These are phyloP conservation scores for Phrynocephalus versicolor DNA, from an alignment of 2,113 vertebrate species.

Conservation along the genomic window DNA sequence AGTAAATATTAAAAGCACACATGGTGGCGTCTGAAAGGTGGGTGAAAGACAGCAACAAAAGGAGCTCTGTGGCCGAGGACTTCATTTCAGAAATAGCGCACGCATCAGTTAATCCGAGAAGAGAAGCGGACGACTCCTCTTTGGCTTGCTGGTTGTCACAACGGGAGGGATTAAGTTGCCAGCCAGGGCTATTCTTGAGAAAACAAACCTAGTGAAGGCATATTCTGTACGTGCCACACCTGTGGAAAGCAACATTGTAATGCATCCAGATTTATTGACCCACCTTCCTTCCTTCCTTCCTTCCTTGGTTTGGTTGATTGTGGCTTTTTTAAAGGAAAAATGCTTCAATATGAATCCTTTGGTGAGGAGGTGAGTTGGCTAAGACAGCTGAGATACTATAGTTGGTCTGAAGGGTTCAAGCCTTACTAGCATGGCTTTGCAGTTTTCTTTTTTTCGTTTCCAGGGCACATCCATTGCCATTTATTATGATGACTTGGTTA, in stretches of 20 bases:
- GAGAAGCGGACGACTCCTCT: constrained; percentile 74
- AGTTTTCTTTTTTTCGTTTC: constrained; percentile 33
- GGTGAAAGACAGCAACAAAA: constrained; percentile 57
- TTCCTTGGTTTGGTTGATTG: not conserved
- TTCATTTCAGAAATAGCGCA: constrained; percentile 67
- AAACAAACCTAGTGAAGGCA: constrained; percentile 68
- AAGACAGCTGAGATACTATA: constrained; percentile 20
- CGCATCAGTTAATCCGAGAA: constrained; percentile 75
- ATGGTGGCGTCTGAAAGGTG: constrained; percentile 43
- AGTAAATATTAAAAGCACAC: constrained; percentile 64
- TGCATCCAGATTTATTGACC: constrained; percentile 28
- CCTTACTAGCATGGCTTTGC: constrained; percentile 30
- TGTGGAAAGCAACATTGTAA: constrained; percentile 63
- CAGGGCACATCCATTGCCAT: constrained; percentile 19
- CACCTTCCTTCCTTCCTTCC: not conserved
- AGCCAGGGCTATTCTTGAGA: constrained; percentile 55
- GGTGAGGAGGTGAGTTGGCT: constrained; percentile 39
- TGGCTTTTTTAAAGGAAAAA: not conserved
- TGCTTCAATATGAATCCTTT: constrained; percentile 51
- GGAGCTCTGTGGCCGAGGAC: constrained; percentile 62
- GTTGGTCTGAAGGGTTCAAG: constrained; percentile 32
- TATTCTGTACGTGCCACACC: constrained; percentile 80
- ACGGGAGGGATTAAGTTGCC: constrained; percentile 61
- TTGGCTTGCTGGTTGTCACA: constrained; percentile 73
- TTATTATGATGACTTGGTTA: constrained; percentile 39